Conservation (phyloP, 2,113 vertebrate species). For the Corydoras sp. region DNA sequence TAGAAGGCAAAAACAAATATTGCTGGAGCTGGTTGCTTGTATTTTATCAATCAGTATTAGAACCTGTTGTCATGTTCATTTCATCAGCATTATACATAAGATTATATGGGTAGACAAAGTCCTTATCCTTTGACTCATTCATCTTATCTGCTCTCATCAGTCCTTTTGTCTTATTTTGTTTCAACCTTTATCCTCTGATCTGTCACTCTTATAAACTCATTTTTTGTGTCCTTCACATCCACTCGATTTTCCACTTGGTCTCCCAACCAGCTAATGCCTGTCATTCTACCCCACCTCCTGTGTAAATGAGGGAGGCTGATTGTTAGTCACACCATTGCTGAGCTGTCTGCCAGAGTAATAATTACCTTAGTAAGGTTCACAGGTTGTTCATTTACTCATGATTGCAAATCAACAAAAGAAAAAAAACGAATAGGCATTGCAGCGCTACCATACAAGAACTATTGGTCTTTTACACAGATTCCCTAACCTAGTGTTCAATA, state of each 20-base stretch:
- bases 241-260: not conserved
- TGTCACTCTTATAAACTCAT: not conserved
- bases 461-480: too few relatives aligned
- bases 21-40: too few relatives aligned
- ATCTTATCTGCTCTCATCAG: not conserved
- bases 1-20: too few relatives aligned
- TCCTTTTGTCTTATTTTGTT: constrained; percentile 24
- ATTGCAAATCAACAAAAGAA: constrained; percentile 24
- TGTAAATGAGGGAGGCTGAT: constrained; percentile 44
- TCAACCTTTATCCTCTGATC: constrained; percentile 1
- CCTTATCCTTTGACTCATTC: constrained; percentile 7
- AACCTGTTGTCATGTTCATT: too few relatives aligned
- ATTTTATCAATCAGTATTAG: too few relatives aligned
- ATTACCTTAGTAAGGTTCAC: constrained; percentile 43
- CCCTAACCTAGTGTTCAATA: too few relatives aligned
- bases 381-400: constrained; percentile 31
- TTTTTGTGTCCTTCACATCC: not conserved
- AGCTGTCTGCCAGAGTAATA: constrained; percentile 29
- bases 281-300: not conserved
- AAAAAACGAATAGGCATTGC: too few relatives aligned
- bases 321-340: constrained; percentile 36
- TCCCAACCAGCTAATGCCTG: constrained; percentile 12
- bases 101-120: too few relatives aligned
- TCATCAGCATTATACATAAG: too few relatives aligned
- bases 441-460: too few relatives aligned